Conservation (phyloP, 1,140 invertebrate species). For the Drosophila punjabiensis region DNA sequence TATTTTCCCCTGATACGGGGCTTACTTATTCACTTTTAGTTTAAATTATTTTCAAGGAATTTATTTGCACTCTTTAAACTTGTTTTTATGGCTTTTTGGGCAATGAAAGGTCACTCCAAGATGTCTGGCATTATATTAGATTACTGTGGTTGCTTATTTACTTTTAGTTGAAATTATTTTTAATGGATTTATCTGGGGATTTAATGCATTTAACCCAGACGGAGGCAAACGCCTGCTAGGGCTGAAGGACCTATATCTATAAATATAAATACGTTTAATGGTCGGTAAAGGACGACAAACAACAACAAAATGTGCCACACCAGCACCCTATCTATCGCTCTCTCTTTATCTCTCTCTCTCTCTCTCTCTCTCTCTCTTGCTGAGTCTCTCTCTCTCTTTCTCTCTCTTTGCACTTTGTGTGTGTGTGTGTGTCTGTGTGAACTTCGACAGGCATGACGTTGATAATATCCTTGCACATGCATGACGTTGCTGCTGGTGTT, state of each 20-base stretch:
- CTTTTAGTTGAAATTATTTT: slow-evolving; percentile 72
- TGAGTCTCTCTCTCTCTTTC: slow-evolving; percentile 3
- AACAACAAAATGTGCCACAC: slow-evolving; percentile 67
- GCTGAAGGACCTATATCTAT: slow-evolving; percentile 40
- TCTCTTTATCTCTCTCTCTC: slow-evolving; percentile 5
- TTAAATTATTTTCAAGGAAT: slow-evolving; percentile 68
- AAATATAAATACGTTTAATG: slow-evolving; percentile 80
- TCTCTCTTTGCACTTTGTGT: background rate
- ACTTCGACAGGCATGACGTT: slow-evolving; percentile 78
- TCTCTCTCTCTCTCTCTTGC: background rate
- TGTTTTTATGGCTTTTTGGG: slow-evolving; percentile 4
- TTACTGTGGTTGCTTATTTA: slow-evolving; percentile 39
- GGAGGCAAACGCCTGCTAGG: slow-evolving; percentile 13
- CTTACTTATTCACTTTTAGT: slow-evolving; percentile 53
- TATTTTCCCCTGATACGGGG: slow-evolving; percentile 29
- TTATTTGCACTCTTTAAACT: slow-evolving; percentile 40
- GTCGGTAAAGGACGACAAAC: slow-evolving; percentile 49
- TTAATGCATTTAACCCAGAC: slow-evolving; percentile 59
- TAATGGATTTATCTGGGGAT: slow-evolving; percentile 67
- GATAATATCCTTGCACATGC: slow-evolving; percentile 83
- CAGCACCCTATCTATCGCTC: slow-evolving; percentile 18
- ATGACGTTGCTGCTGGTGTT: slow-evolving; percentile 69
- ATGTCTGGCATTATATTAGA: background rate
- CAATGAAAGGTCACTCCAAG: background rate
- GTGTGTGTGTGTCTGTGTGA: slow-evolving; percentile 40